Conservation (phyloP, 2,797 vertebrate species). For the Anomalospiza imberbis region DNA sequence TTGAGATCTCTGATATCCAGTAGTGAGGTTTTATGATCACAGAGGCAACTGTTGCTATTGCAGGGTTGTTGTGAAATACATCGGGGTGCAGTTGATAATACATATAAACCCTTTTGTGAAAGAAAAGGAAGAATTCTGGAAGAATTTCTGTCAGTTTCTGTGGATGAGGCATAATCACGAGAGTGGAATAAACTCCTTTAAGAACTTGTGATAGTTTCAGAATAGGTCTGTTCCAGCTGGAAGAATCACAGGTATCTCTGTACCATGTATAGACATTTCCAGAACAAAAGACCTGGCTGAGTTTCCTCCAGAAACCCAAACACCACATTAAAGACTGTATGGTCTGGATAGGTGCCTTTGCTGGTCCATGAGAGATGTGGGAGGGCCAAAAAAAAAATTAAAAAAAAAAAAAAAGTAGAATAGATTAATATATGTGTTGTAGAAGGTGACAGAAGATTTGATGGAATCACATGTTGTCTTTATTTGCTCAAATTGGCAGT, state of each 20-base stretch:
- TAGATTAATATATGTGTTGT: accelerated
- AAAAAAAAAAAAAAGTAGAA: background rate
- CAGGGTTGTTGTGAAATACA: background rate
- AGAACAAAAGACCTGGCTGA: background rate
- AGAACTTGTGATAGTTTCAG: background rate
- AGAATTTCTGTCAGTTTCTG: background rate
- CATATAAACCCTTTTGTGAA: background rate
- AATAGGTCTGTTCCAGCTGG: background rate
- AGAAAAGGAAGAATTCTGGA: background rate
- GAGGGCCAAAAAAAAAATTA: too few relatives aligned
- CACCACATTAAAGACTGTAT: background rate
- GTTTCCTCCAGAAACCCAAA: background rate
- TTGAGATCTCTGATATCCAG: background rate
- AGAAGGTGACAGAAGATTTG: background rate
- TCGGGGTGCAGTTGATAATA: too few relatives aligned
- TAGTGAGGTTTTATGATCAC: accelerated
- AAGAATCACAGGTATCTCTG: background rate
- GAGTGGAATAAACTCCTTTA: background rate
- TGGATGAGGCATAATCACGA: accelerated
- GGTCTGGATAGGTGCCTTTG: background rate
- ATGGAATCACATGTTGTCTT: background rate
- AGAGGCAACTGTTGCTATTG: background rate
- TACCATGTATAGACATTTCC: background rate
- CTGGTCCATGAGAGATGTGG: accelerated
- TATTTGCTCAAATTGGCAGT: background rate